A percentile compares a stretch with the other conserved stretches of the same genome.
Evolutionary conservation across 2,113 vertebrate species (phyloP).

Genomic region (Pyrgilauda ruficollis): DNA sequence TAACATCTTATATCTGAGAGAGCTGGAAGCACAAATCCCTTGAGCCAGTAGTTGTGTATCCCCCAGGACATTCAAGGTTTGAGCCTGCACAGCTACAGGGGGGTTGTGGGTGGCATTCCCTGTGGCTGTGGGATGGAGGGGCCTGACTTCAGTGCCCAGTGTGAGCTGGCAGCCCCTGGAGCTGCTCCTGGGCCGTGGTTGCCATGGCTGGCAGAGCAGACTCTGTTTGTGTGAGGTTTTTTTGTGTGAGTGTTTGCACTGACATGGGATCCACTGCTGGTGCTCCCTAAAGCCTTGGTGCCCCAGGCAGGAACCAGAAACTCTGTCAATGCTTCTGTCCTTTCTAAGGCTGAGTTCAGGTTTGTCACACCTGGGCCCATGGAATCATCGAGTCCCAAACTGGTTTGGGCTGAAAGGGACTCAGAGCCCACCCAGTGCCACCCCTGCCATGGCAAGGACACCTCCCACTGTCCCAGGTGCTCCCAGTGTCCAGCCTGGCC

Average conservation of each 20-base stretch:
- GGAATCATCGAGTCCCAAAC: rapidly evolving
- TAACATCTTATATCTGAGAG: rapidly evolving
- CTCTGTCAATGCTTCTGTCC: not conserved
- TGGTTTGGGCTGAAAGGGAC: not conserved
- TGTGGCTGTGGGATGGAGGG: not conserved
- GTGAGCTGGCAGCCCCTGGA: not conserved
- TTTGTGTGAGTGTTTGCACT: not conserved
- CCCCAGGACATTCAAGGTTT: not conserved
- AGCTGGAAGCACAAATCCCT: not conserved
- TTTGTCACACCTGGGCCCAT: not conserved
- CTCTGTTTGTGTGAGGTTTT: not conserved
- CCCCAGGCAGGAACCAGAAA: not conserved
- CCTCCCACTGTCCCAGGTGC: not conserved
- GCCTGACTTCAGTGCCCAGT: rapidly evolving
- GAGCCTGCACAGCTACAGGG: rapidly evolving
- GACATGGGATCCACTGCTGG: rapidly evolving
- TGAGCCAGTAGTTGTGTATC: not conserved
- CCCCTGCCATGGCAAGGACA: not conserved
- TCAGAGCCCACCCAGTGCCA: rapidly evolving
- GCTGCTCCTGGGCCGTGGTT: not conserved
- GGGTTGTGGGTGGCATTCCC: rapidly evolving
- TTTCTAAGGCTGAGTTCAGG: not conserved
- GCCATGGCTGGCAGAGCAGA: not conserved
- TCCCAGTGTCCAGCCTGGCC: too few species aligned
- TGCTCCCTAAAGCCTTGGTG: not conserved